Evolutionary conservation across 2,888 invertebrate species (phyloP).

Genomic region (Carterocephalus palaemon): DNA sequence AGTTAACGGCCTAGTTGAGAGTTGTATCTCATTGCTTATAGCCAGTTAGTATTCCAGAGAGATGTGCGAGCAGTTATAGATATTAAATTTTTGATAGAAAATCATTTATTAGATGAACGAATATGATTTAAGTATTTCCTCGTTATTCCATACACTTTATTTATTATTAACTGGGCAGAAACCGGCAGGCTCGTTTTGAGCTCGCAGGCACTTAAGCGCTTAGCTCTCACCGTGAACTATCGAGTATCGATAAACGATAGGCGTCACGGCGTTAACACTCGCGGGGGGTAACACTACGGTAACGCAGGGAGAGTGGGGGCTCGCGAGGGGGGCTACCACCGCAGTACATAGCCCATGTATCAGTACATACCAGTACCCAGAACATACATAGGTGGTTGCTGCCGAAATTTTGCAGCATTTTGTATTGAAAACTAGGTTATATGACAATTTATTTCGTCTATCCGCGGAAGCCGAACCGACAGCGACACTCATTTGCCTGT

Average conservation of each 20-base stretch:
- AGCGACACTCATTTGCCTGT: constrained; percentile 13
- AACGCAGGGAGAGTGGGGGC: constrained; percentile 45
- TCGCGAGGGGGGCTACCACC: constrained; percentile 53
- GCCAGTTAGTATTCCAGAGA: no score
- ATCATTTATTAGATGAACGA: no score
- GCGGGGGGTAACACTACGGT: constrained; percentile 70
- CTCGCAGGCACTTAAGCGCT: no score
- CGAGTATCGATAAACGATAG: constrained; percentile 56
- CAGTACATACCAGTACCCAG: constrained; percentile 62
- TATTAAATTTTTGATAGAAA: no score
- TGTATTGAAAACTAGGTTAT: constrained; percentile 78
- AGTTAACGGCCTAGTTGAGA: no score
- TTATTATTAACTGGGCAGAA: no score
- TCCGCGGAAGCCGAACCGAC: constrained; percentile 31
- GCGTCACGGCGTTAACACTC: constrained; percentile 55
- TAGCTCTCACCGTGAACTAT: no score
- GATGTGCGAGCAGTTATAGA: no score
- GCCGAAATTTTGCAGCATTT: constrained; percentile 78
- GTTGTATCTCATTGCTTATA: no score
- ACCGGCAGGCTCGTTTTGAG: no score
- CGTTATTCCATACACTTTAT: no score
- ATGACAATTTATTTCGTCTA: constrained; percentile 59
- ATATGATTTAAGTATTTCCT: no score
- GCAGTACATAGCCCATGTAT: constrained; percentile 70
- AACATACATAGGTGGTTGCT: constrained; percentile 60